phyloP scores from a whole-genome alignment of 1,140 invertebrate species.

The Phymastichus coffea region DNA sequence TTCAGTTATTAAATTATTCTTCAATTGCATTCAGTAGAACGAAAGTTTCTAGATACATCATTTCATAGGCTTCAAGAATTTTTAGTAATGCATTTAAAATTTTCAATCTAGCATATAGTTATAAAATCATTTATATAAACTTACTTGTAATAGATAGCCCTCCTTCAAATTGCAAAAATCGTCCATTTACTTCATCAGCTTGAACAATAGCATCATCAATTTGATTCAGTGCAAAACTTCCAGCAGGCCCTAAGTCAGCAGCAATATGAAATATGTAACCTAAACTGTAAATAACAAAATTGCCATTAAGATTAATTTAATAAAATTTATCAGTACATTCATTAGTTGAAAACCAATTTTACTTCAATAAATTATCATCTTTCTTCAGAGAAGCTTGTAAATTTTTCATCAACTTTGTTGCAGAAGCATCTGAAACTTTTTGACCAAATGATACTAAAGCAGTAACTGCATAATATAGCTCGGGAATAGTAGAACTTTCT shows the following conservation, averaged over 20 bases:
- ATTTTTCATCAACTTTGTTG: conserved; percentile 64
- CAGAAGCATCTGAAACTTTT: conserved; percentile 52
- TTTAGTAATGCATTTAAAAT: no score
- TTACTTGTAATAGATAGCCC: conserved; percentile 67
- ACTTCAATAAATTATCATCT: conserved; percentile 75
- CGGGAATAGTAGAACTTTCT: conserved; percentile 51
- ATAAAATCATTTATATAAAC: conserved; percentile 23
- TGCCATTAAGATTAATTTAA: conserved; percentile 9
- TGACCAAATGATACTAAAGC: conserved; percentile 48
- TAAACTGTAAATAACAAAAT: conserved; percentile 58
- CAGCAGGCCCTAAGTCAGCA: conserved; percentile 61
- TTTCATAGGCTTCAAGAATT: conserved; percentile 13
- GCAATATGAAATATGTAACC: conserved; percentile 84
- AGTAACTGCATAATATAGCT: conserved; percentile 54
- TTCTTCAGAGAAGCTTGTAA: conserved; percentile 71
- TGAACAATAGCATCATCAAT: conserved; percentile 91
- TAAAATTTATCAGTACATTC: conserved; percentile 14
- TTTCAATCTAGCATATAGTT: no score
- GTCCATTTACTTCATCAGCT: conserved; percentile 91
- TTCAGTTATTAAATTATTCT: conserved; percentile 21
- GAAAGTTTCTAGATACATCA: conserved; percentile 38
- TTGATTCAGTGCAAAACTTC: conserved; percentile 74
- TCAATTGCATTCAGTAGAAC: conserved; percentile 37
- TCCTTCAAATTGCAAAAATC: conserved; percentile 89
- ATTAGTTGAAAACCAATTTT: conserved; percentile 40